These are phyloP conservation scores for Typhlichthys subterraneus DNA, from an alignment of 2,797 vertebrate species.

Conservation along the genomic window DNA sequence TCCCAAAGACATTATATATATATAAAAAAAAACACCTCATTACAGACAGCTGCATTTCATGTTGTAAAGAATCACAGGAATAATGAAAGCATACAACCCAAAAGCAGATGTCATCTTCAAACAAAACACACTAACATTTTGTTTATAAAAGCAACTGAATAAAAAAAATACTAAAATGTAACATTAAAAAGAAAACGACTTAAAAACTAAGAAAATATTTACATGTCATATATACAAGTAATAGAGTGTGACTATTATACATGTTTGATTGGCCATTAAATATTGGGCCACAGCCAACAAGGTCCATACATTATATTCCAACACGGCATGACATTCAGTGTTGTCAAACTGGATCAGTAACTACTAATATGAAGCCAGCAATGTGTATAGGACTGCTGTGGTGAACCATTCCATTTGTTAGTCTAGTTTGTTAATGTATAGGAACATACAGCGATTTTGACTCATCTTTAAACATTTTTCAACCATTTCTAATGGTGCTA, in stretches of 20 bases:
- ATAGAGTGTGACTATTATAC: conserved; percentile 73
- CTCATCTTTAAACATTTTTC: conserved; percentile 35
- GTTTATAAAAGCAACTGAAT: conserved; percentile 80
- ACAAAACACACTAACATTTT: conserved; percentile 63
- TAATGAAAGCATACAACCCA: conserved; percentile 71
- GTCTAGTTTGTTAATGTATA: conserved; percentile 31
- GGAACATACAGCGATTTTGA: conserved; percentile 52
- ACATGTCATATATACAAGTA: conserved; percentile 75
- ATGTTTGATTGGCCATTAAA: conserved; percentile 89
- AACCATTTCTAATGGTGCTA: conserved; percentile 39
- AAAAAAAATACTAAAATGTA: conserved; percentile 89
- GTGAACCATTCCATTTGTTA: conserved; percentile 34
- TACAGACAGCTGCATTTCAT: conserved; percentile 71
- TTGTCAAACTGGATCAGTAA: conserved; percentile 54
- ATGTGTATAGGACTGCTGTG: conserved; percentile 29
- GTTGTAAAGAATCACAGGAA: conserved; percentile 70
- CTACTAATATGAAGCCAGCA: conserved; percentile 33
- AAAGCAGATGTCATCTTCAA: conserved; percentile 62
- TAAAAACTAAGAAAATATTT: conserved; percentile 92
- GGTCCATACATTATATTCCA: conserved; percentile 88
- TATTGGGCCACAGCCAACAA: conserved; percentile 85
- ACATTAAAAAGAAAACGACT: conserved; percentile 86
- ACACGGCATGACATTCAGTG: conserved; percentile 83
- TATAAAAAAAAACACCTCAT: conserved; percentile 60
- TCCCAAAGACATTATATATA: conserved; percentile 62